Percentiles rank a stretch among this genome's conserved stretches.
These are phyloP conservation scores for Brotula barbata DNA, from an alignment of 2,797 vertebrate species.

Conservation along the genomic window DNA sequence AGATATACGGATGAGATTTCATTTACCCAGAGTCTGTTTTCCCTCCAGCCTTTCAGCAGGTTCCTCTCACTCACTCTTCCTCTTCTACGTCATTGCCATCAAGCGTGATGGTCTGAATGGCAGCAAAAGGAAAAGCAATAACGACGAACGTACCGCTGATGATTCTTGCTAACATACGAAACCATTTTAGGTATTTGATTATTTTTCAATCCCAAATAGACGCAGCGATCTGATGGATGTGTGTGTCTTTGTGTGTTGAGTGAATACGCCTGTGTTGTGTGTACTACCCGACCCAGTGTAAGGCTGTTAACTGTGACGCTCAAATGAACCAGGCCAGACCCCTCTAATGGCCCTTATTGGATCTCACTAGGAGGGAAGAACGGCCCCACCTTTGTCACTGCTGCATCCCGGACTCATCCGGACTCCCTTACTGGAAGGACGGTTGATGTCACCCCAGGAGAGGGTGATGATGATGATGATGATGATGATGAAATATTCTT, in stretches of 20 bases:
- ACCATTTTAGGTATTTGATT: slow-evolving; percentile 1
- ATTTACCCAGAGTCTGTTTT: slow-evolving; percentile 72
- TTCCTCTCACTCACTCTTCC: slow-evolving; percentile 39
- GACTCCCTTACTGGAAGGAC: slow-evolving; percentile 26
- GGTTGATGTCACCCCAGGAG: not conserved
- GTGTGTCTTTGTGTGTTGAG: slow-evolving; percentile 6
- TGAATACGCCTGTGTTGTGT: slow-evolving; percentile 28
- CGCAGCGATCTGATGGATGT: not conserved
- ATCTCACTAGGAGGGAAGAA: slow-evolving; percentile 56
- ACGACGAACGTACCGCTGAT: not conserved
- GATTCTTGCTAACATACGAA: slow-evolving; percentile 1
- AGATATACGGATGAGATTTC: slow-evolving; percentile 74
- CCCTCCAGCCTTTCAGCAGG: slow-evolving; percentile 73
- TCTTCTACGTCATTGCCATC: slow-evolving; percentile 31
- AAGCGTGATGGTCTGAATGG: slow-evolving; percentile 3
- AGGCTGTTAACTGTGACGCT: slow-evolving; percentile 70
- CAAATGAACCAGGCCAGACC: slow-evolving; percentile 67
- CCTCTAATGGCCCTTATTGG: slow-evolving; percentile 66
- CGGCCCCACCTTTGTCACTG: slow-evolving; percentile 51
- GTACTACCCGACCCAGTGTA: slow-evolving; percentile 46
- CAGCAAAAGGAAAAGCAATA: no score
- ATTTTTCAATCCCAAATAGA: not conserved
- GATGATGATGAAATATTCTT: not conserved
- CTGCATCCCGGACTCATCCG: slow-evolving; percentile 33
- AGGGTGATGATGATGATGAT: no score